phyloP scores from a whole-genome alignment of 2,113 vertebrate genomes.

The Daubentonia madagascariensis region DNA sequence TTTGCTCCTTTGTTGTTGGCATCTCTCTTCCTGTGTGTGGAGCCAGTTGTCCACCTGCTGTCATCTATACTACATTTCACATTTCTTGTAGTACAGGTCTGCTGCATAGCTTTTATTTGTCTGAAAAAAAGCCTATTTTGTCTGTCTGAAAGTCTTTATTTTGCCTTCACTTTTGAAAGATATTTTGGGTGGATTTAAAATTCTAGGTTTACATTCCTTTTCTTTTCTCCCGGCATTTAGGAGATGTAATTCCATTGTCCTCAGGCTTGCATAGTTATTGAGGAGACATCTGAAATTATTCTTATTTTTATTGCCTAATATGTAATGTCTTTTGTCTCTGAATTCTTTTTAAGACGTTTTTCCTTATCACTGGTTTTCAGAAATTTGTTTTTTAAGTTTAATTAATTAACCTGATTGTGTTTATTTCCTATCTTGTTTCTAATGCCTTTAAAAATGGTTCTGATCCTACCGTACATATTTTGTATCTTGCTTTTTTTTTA shows the following conservation, averaged over 20 bases:
- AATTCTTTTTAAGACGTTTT: background rate
- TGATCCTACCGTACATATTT: background rate
- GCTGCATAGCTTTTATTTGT: background rate
- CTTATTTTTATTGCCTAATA: background rate
- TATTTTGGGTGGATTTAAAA: background rate
- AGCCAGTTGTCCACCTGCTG: background rate
- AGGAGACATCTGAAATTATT: constrained; percentile 24
- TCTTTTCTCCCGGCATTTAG: background rate
- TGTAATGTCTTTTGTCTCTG: background rate
- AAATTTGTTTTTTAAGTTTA: background rate
- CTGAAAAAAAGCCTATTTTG: background rate
- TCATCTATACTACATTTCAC: background rate
- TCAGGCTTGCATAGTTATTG: background rate
- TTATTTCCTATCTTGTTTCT: background rate
- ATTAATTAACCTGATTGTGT: background rate
- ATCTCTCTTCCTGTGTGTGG: background rate
- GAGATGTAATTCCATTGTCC: background rate
- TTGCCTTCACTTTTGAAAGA: constrained; percentile 8
- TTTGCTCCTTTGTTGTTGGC: background rate
- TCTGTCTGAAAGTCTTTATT: background rate
- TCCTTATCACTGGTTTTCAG: constrained; percentile 14
- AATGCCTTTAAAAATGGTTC: background rate
- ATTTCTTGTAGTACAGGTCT: background rate
- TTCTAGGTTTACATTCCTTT: background rate
- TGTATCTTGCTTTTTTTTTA: background rate